Evolutionary conservation across 2,888 invertebrate genomes (phyloP).

Genomic region (Watsonalla binaria): DNA sequence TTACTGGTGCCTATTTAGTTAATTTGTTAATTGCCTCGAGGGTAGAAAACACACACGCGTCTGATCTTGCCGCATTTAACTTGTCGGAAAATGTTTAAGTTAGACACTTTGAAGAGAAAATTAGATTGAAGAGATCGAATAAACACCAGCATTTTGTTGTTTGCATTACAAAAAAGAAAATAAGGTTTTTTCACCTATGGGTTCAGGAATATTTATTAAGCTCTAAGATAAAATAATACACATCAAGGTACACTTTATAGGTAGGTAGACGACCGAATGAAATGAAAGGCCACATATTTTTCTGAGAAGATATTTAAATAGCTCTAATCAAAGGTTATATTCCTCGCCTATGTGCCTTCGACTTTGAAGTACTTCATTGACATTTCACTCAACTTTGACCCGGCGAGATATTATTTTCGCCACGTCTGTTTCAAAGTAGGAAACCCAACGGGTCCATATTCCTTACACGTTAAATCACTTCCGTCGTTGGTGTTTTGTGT

Average conservation of each 20-base stretch:
- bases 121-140: no score
- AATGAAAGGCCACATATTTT: no score
- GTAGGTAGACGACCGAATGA: no score
- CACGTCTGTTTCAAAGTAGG: neutral
- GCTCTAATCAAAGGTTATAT: no score
- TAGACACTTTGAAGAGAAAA: neutral
- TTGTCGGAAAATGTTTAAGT: neutral
- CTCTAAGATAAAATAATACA: no score
- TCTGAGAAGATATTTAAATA: no score
- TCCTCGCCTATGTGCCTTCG: no score
- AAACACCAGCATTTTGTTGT: neutral
- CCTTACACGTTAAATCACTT: slow-evolving; percentile 9
- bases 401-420: neutral
- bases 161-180: neutral
- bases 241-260: no score
- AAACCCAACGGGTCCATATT: neutral
- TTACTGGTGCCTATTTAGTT: neutral
- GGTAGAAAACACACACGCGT: neutral
- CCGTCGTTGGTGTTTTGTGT: slow-evolving; percentile 12
- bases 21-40: neutral
- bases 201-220: no score
- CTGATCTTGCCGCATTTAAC: neutral
- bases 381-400: neutral
- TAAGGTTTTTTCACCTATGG: no score
- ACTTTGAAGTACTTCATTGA: neutral